Evolutionary conservation across 2,797 vertebrate species (phyloP).

Genomic region (Pipistrellus pygmaeus): DNA sequence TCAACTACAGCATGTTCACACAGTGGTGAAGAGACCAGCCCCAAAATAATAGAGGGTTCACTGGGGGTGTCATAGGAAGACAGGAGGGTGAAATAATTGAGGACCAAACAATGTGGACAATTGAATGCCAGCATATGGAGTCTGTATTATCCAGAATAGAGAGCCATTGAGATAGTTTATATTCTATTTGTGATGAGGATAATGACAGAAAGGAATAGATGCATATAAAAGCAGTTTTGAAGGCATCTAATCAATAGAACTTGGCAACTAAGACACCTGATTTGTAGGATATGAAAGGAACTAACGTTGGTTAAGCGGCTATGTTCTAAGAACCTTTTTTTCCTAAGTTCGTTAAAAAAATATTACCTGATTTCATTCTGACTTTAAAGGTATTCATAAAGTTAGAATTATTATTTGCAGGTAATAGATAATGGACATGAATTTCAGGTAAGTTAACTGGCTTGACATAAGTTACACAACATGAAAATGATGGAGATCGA

Average conservation of each 20-base stretch:
- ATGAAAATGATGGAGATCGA: background rate
- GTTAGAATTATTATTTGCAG: background rate
- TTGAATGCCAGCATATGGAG: background rate
- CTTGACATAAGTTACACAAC: background rate
- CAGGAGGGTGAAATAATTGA: background rate
- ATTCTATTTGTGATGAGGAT: background rate
- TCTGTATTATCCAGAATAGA: background rate
- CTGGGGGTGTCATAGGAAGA: background rate
- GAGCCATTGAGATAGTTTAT: background rate
- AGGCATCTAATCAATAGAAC: background rate
- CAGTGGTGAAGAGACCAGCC: background rate
- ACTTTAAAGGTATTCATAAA: background rate
- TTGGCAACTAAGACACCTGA: background rate
- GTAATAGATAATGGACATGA: background rate
- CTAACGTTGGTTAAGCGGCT: background rate
- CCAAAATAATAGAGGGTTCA: background rate
- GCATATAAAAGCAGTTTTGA: background rate
- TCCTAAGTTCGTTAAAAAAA: background rate
- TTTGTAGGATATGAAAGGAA: background rate
- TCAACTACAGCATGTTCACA: background rate
- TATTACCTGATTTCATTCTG: conserved; percentile 3
- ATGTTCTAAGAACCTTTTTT: background rate
- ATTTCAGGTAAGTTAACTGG: background rate
- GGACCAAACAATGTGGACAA: background rate
- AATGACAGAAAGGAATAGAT: background rate